Conservation (phyloP, 1,140 invertebrate genomes). For the Daktulosphaira vitifoliae region DNA sequence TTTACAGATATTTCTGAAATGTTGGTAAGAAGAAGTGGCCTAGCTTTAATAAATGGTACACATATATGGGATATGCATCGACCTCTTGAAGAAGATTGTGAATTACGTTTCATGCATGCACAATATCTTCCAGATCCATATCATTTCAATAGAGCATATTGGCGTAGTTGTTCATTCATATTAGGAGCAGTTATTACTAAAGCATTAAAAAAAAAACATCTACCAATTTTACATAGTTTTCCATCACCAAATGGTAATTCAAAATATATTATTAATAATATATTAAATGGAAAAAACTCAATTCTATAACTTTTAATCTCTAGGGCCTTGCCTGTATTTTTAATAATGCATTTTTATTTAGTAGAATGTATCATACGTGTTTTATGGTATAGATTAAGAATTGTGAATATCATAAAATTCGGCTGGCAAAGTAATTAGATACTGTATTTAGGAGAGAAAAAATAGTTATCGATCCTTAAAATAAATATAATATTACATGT, state of each 20-base stretch:
- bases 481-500: no score
- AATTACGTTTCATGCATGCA: slow-evolving; percentile 71
- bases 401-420: no score
- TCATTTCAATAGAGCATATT: slow-evolving; percentile 73
- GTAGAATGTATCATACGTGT: no score
- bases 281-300: no score
- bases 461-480: no score
- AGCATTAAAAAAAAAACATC: slow-evolving; percentile 70
- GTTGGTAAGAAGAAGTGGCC: slow-evolving; percentile 58
- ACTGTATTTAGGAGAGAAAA: no score
- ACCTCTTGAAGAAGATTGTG: slow-evolving; percentile 69
- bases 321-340: no score
- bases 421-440: no score
- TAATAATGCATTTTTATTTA: no score
- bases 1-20: slow-evolving; percentile 64
- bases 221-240: slow-evolving; percentile 73
- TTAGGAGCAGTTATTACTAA: slow-evolving; percentile 66
- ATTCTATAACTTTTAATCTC: no score
- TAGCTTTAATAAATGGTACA: slow-evolving; percentile 70
- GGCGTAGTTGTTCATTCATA: slow-evolving; percentile 82
- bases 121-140: slow-evolving; percentile 53
- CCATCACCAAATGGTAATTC: slow-evolving; percentile 65
- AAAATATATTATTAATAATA: no score
- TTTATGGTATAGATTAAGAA: no score
- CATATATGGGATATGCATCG: slow-evolving; percentile 86